phyloP scores from a whole-genome alignment of 2,888 invertebrate genomes.

The Diplolepis rosae region DNA sequence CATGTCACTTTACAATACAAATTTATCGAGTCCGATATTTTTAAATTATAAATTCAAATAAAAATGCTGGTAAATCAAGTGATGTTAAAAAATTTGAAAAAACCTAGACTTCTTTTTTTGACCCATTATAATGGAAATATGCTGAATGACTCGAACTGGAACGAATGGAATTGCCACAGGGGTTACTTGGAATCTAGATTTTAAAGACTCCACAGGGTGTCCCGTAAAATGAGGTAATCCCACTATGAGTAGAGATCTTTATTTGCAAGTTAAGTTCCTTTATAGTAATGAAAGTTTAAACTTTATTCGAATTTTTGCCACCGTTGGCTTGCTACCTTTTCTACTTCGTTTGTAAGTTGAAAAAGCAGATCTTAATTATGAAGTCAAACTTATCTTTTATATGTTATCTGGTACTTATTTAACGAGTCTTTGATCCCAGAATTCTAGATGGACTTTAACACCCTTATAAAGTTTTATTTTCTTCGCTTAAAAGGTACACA shows the following conservation, averaged over 20 bases:
- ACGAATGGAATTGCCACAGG: not conserved
- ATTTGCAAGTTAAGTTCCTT: not conserved
- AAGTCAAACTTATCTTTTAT: not conserved
- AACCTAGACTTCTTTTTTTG: not conserved
- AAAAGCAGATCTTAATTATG: constrained; percentile 4
- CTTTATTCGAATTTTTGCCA: constrained; percentile 1
- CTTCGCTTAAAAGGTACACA: not conserved
- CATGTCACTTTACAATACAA: too few species aligned
- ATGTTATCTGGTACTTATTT: not conserved
- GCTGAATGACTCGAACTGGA: not conserved
- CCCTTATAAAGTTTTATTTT: not conserved
- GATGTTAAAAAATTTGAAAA: too few species aligned
- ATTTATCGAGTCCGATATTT: too few species aligned
- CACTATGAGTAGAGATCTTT: constrained; percentile 6
- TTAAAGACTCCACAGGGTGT: constrained; percentile 9
- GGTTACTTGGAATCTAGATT: constrained; percentile 22
- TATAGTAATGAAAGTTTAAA: constrained; percentile 1
- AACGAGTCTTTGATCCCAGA: not conserved
- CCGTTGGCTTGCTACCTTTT: not conserved
- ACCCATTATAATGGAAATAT: constrained; percentile 1
- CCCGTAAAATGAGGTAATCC: constrained; percentile 17
- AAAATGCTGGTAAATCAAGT: too few species aligned
- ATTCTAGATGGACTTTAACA: not conserved
- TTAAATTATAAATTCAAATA: too few species aligned
- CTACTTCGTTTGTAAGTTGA: not conserved